Evolutionary conservation across 2,113 vertebrate genomes (phyloP), one percentile per base, ranked within the genome.

Genomic region (Meriones unguiculatus): DNA sequence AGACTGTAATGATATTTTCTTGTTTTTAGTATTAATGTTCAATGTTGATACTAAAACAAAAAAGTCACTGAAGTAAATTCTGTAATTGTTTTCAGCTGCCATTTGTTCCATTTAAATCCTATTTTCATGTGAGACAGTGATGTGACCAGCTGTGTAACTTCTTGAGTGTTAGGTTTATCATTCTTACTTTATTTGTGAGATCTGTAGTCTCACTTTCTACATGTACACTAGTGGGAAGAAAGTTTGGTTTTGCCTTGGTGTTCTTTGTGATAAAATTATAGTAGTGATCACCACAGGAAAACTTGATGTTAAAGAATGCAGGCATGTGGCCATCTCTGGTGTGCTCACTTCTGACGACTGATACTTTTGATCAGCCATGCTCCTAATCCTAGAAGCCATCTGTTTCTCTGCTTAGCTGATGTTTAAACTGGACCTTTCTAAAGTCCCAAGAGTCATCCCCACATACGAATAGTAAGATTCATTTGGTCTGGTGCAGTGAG

Each of bases 1-100:
- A 95, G 24, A 20, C 75, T 13, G 35, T 67, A 69, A 46, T 91
- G 67, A 88, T 41, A 0, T 62, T 78, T 76, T 88, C 32, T 78
- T 89, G 5, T 64, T 88, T 91, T 88, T 90, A 41, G 77, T 94
- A 50, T 81, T 86, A 15, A 72, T 95, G 9, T 90, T 86, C 88
- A 15, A 62, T 95, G 9, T 90, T 95, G 5, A n/a, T 69, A 54
- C 80, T 93, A 95, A 96, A 93, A 62, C 80, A 64, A 96, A 28
- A 64, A 72, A 46, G n/a, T 25, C 52, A 73, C 11, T 54, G 24
- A 69, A 90, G 62, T 30, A 62, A 82, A 77, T 69, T 73, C 62
- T 7, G 1, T 24, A 57, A 24, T 17, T 86, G 3, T 87, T 81
- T 94, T 65, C 22, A 90, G 0, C 92, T 91, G 87, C 30, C 17